Evolutionary conservation across 2,888 invertebrate genomes (phyloP).

Genomic region (Sclerodermus sp.): DNA sequence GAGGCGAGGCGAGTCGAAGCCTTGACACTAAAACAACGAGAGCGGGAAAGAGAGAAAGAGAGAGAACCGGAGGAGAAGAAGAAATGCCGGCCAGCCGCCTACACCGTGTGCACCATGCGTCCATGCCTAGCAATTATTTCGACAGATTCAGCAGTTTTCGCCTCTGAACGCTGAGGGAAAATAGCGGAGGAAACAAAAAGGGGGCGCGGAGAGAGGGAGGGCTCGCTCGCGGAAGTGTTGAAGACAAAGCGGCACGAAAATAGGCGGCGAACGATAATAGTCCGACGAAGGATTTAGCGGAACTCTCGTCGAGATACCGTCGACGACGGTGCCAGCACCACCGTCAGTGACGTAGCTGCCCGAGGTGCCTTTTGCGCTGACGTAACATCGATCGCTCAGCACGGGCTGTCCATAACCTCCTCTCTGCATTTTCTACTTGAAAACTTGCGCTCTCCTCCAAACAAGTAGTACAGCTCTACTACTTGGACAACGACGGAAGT

Average conservation of each 20-base stretch:
- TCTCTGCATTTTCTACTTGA: slow-evolving; percentile 21
- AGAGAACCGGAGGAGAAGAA: no score
- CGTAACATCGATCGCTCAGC: slow-evolving; percentile 29
- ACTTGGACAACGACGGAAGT: no score
- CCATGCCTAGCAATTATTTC: no score
- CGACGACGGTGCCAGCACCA: slow-evolving; percentile 9
- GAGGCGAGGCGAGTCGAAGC: no score
- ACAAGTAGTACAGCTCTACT: background rate
- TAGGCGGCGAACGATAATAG: background rate
- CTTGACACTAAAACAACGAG: no score
- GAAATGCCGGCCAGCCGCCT: no score
- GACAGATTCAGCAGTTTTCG: no score
- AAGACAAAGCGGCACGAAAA: background rate
- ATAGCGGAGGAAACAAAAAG: no score
- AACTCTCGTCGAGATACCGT: slow-evolving; percentile 11
- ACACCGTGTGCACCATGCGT: no score
- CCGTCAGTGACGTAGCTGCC: slow-evolving; percentile 22
- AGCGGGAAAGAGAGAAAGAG: no score
- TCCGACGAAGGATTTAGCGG: background rate
- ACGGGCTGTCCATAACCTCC: slow-evolving; percentile 29
- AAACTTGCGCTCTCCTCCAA: slow-evolving; percentile 3
- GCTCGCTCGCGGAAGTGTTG: background rate
- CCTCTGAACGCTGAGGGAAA: no score
- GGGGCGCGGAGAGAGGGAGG: no score
- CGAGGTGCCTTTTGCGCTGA: slow-evolving; percentile 22